Evolutionary conservation across 2,888 invertebrate species (phyloP).

Genomic region (Heteromurus nitidus): DNA sequence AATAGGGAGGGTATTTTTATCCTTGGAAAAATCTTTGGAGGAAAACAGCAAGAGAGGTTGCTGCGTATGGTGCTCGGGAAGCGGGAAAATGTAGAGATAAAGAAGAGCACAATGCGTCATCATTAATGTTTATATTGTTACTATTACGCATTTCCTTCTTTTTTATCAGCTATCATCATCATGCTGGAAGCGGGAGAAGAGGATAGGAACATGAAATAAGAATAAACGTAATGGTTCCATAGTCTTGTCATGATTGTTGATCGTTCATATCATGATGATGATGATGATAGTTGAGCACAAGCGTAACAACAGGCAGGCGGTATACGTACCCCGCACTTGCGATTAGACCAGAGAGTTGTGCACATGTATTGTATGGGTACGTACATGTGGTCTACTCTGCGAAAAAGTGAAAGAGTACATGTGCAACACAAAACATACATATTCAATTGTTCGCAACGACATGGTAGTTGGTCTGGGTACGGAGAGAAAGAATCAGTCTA

Average conservation of each 20-base stretch:
- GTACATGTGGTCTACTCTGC: background rate
- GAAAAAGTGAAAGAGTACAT: background rate
- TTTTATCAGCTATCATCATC: slow-evolving; percentile 12
- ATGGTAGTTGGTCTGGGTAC: slow-evolving; percentile 3
- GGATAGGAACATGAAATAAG: background rate
- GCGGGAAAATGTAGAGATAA: slow-evolving; percentile 1
- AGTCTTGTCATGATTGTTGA: slow-evolving; percentile 4
- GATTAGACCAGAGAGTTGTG: background rate
- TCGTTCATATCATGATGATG: slow-evolving; percentile 15
- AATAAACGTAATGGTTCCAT: slow-evolving; percentile 12
- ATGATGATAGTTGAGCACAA: background rate
- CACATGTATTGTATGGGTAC: background rate
- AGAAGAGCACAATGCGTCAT: slow-evolving; percentile 5
- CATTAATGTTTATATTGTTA: slow-evolving; percentile 19
- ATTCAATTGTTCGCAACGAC: slow-evolving; percentile 28
- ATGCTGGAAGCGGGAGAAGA: background rate
- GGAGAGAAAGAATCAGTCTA: slow-evolving; percentile 12
- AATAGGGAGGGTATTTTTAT: no score
- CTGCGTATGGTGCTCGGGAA: no score
- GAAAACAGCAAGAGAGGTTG: no score
- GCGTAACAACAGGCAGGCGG: background rate
- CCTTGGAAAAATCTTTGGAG: no score
- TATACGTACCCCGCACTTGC: background rate
- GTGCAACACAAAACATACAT: background rate
- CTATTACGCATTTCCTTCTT: slow-evolving; percentile 17